Conservation (phyloP, 1,140 invertebrate genomes). For the Drosophila oshimai region DNA sequence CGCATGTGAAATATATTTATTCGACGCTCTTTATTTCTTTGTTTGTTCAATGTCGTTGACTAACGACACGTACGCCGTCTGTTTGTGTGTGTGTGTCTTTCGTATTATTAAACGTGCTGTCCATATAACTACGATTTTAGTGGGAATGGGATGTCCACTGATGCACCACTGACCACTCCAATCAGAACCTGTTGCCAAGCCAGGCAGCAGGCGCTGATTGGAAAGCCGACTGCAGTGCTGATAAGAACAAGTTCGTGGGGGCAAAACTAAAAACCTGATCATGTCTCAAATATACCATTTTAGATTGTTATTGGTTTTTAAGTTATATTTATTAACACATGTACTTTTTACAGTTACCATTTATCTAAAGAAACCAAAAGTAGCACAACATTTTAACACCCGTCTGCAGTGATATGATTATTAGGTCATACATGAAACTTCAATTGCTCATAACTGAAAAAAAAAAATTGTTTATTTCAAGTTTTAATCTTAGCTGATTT, state of each 20-base stretch:
- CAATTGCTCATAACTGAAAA: no score
- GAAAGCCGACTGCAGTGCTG: neutral
- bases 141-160: neutral
- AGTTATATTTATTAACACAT: no score
- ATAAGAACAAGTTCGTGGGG: neutral
- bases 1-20: conserved; percentile 4
- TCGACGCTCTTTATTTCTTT: conserved; percentile 13
- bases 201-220: neutral
- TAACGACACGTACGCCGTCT: conserved; percentile 9
- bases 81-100: neutral
- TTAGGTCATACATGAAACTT: no score
- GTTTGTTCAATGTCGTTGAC: conserved; percentile 13
- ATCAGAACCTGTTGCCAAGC: neutral
- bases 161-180: neutral
- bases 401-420: no score
- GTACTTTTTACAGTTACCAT: no score
- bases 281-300: no score
- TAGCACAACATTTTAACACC: no score
- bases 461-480: no score
- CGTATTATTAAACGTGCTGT: neutral
- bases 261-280: no score
- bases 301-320: no score
- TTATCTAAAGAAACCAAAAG: no score
- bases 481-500: no score
- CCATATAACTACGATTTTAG: neutral